Conservation (phyloP, 2,888 invertebrate genomes). For the Parascotia fuliginaria region DNA sequence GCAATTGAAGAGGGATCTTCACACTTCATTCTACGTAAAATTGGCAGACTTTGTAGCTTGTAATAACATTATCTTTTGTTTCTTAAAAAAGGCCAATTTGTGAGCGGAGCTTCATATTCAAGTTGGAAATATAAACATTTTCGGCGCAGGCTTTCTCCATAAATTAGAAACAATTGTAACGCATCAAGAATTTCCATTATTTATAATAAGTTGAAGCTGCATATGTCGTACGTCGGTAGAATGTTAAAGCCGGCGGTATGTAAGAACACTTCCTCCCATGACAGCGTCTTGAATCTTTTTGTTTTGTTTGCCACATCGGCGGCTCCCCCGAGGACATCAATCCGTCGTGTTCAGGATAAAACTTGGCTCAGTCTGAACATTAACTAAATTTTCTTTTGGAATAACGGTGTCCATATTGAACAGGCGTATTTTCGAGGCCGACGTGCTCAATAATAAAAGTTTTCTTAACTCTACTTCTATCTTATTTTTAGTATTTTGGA, state of each 20-base stretch:
- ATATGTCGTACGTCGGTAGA: slow-evolving; percentile 35
- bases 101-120: not conserved
- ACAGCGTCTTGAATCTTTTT: slow-evolving; percentile 56
- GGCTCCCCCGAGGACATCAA: slow-evolving; percentile 50
- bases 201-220: slow-evolving; percentile 35
- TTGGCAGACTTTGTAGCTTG: slow-evolving; percentile 10
- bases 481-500: slow-evolving; percentile 27
- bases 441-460: slow-evolving; percentile 19
- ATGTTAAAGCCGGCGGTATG: slow-evolving; percentile 50
- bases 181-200: slow-evolving; percentile 43
- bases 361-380: slow-evolving; percentile 53
- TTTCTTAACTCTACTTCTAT: slow-evolving; percentile 3
- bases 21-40: slow-evolving; percentile 14
- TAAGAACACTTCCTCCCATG: slow-evolving; percentile 50
- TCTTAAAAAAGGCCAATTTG: slow-evolving; percentile 11
- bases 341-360: slow-evolving; percentile 50
- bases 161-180: slow-evolving; percentile 40
- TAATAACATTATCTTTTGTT: slow-evolving; percentile 7
- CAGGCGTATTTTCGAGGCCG: slow-evolving; percentile 15
- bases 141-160: slow-evolving; percentile 31
- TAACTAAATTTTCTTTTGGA: slow-evolving; percentile 45
- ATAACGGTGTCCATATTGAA: slow-evolving; percentile 28
- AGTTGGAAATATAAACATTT: slow-evolving; percentile 30
- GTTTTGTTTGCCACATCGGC: slow-evolving; percentile 56
- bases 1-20: slow-evolving; percentile 5